Percentiles rank a stretch among this genome's conserved stretches.
These are phyloP conservation scores for Ariopsis seemanni DNA, from an alignment of 2,113 vertebrate genomes.

Conservation along the genomic window DNA sequence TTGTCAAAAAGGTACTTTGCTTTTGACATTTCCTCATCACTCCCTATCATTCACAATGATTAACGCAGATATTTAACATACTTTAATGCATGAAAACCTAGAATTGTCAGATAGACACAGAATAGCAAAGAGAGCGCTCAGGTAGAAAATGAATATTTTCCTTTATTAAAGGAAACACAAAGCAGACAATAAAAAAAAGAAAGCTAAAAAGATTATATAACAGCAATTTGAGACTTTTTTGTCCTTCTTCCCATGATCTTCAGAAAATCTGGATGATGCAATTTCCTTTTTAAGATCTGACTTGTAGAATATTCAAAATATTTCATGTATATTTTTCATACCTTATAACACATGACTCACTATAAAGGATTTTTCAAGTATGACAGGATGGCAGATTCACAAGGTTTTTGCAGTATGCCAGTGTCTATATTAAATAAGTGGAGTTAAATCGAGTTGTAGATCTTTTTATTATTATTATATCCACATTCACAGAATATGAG, in stretches of 20 bases:
- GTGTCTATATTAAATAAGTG: too few species aligned
- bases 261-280: background rate
- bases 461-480: too few species aligned
- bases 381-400: too few species aligned
- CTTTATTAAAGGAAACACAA: background rate
- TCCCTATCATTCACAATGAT: background rate
- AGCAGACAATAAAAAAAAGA: background rate
- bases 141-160: background rate
- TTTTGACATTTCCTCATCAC: background rate
- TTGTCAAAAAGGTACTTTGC: constrained; percentile 90
- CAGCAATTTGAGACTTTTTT: background rate
- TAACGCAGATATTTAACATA: background rate
- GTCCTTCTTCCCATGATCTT: background rate
- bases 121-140: background rate
- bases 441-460: too few species aligned
- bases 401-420: too few species aligned
- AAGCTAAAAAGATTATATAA: background rate
- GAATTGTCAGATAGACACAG: background rate
- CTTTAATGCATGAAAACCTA: background rate
- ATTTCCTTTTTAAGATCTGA: background rate
- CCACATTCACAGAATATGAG: too few species aligned
- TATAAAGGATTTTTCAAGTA: background rate
- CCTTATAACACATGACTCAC: background rate
- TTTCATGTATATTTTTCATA: background rate
- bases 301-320: background rate